Conservation (phyloP, 2,888 invertebrate genomes). For the Achlya flavicornis region DNA sequence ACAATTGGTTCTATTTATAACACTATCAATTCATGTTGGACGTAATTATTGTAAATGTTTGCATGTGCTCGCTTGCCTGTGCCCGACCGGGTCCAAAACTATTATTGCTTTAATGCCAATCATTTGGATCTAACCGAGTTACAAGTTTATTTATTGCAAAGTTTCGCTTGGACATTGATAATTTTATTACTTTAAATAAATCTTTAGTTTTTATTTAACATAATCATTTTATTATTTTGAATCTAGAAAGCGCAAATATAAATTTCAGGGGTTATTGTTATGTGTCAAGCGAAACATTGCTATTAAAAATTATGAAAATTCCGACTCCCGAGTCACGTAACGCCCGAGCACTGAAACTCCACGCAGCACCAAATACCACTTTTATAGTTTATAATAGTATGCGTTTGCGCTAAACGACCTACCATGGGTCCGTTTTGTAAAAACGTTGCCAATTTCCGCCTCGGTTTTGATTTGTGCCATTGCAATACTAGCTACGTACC, state of each 20-base stretch:
- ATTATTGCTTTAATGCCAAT: constrained; percentile 18
- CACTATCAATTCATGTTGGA: constrained; percentile 2
- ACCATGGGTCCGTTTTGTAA: constrained; percentile 13
- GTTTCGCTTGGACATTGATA: constrained; percentile 33
- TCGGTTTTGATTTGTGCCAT: neutral
- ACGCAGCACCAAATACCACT: constrained; percentile 51
- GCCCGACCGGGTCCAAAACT: constrained; percentile 34
- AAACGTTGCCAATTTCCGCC: neutral
- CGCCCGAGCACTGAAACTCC: constrained; percentile 67
- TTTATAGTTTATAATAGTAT: constrained; percentile 23
- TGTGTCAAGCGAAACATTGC: constrained; percentile 40
- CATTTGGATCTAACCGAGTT: constrained; percentile 17
- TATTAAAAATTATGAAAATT: constrained; percentile 33
- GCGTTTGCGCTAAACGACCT: neutral
- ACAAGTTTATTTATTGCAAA: constrained; percentile 16
- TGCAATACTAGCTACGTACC: neutral
- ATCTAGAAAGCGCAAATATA: too few species aligned
- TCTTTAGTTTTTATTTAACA: neutral
- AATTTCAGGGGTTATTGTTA: too few species aligned
- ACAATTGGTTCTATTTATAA: constrained; percentile 11
- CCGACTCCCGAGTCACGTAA: constrained; percentile 58
- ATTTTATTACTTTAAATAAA: neutral
- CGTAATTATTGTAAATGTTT: constrained; percentile 23
- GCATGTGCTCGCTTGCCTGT: constrained; percentile 59
- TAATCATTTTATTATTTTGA: constrained; percentile 16